Conservation (phyloP, 1,140 invertebrate genomes). For the Leptinotarsa defecta region DNA sequence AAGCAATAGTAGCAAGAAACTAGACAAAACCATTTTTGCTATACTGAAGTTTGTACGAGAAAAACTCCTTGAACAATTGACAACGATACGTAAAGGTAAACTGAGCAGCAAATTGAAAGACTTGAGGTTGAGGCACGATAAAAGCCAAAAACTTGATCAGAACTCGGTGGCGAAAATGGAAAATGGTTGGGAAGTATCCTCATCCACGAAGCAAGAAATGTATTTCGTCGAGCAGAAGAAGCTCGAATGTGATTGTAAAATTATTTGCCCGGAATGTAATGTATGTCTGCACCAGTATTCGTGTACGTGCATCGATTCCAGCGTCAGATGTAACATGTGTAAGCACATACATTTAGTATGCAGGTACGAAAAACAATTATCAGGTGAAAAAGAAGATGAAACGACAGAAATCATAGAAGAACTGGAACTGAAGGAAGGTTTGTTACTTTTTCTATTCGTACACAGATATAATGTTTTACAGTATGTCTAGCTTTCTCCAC, state of each 20-base stretch:
- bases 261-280: conserved; percentile 32
- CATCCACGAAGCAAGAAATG: not conserved
- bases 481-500: too few species aligned
- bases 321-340: conserved; percentile 37
- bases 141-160: not conserved
- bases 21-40: conserved; percentile 29
- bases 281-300: conserved; percentile 37
- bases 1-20: conserved; percentile 23
- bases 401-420: too few species aligned
- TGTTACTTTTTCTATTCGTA: too few species aligned
- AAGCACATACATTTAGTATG: conserved; percentile 36
- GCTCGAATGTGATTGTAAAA: conserved; percentile 26
- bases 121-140: not conserved
- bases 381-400: too few species aligned
- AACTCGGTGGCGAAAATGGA: not conserved
- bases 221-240: conserved; percentile 26
- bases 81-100: not conserved
- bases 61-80: conserved; percentile 27
- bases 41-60: conserved; percentile 31
- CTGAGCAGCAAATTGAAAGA: conserved; percentile 3
- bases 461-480: too few species aligned
- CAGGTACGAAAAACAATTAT: not conserved
- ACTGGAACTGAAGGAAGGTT: too few species aligned
- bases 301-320: conserved; percentile 33
- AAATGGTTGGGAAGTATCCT: not conserved